Evolutionary conservation across 2,797 vertebrate genomes (phyloP).

Genomic region (Falco concolor): DNA sequence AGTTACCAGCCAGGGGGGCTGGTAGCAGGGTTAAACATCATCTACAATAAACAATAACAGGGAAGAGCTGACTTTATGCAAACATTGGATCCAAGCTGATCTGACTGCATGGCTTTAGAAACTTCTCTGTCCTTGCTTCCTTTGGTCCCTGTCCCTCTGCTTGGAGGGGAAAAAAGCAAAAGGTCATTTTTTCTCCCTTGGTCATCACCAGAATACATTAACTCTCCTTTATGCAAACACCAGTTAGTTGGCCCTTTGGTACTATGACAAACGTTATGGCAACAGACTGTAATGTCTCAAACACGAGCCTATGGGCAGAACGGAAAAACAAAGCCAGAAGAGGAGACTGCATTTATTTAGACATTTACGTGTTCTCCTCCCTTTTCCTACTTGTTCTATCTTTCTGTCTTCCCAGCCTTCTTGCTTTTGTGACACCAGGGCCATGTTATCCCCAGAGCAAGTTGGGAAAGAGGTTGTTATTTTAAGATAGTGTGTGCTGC

Average conservation of each 20-base stretch:
- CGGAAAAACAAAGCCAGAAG: background rate
- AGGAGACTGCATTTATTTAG: background rate
- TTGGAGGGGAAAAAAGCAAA: background rate
- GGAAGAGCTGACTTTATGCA: background rate
- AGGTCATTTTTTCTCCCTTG: background rate
- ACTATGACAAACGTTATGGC: background rate
- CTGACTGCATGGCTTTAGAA: background rate
- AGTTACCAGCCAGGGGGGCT: background rate
- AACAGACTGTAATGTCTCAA: conserved; percentile 37
- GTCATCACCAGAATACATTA: background rate
- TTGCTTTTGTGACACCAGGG: background rate
- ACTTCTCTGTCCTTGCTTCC: background rate
- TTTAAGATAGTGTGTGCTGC: background rate
- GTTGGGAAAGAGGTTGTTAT: background rate
- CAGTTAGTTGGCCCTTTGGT: background rate
- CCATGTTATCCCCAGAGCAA: background rate
- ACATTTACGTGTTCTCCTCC: background rate
- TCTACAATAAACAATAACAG: background rate
- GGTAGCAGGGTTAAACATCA: background rate
- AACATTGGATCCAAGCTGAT: background rate
- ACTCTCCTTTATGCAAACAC: background rate
- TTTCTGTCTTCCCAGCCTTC: background rate
- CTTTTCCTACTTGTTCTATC: background rate
- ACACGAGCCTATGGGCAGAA: background rate
- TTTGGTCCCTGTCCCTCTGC: background rate